Percentiles rank a stretch among this genome's conserved stretches.
Conservation (phyloP, 2,888 invertebrate species). For the Bembecia ichneumoniformis region DNA sequence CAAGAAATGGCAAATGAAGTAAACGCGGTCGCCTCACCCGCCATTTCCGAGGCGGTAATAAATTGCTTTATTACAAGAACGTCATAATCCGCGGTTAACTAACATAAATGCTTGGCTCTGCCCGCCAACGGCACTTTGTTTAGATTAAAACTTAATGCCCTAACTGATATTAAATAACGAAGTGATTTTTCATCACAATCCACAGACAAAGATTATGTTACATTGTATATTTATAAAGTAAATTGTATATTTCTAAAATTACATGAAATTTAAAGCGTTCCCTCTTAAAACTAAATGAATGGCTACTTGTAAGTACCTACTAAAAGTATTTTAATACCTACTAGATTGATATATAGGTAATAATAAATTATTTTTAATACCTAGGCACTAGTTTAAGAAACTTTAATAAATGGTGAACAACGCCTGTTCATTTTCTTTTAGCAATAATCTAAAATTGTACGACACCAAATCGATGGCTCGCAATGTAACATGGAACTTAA, state of each 20-base stretch:
- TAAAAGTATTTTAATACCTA: no score
- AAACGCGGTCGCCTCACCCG: slow-evolving; percentile 4
- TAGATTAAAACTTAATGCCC: slow-evolving; percentile 59
- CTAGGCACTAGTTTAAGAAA: no score
- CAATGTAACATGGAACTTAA: no score
- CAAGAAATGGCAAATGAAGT: not conserved
- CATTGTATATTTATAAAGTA: not conserved
- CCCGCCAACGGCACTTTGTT: slow-evolving; percentile 50
- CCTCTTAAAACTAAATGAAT: no score
- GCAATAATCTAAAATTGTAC: no score
- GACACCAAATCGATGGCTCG: no score
- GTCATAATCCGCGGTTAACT: slow-evolving; percentile 63
- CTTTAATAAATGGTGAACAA: no score
- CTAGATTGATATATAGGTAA: no score
- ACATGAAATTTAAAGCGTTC: no score
- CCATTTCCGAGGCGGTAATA: slow-evolving; percentile 32
- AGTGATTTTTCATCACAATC: slow-evolving; percentile 8
- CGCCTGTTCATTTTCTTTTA: no score
- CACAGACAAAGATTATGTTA: not conserved
- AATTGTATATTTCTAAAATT: not conserved
- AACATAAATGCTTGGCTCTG: slow-evolving; percentile 57
- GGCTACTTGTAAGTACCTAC: no score
- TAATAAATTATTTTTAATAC: no score
- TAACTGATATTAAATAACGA: slow-evolving; percentile 33
- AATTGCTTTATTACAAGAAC: slow-evolving; percentile 46